These are phyloP conservation scores for Luscinia megarhynchos DNA, from an alignment of 2,797 vertebrate genomes.

Conservation along the genomic window DNA sequence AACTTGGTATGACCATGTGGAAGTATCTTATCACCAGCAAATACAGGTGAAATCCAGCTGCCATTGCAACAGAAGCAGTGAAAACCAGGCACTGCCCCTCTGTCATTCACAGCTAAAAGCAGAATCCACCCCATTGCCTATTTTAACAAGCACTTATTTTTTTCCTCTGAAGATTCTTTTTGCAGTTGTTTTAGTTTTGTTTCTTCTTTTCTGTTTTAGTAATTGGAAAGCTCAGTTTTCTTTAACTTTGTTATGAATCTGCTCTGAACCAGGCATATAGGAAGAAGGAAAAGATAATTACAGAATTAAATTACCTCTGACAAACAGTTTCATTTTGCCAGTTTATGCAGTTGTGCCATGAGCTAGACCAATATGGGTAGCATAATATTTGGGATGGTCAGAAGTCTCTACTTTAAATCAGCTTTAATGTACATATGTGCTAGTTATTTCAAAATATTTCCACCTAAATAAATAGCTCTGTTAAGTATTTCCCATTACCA, in stretches of 20 bases:
- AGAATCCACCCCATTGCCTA: neutral
- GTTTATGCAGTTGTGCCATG: neutral
- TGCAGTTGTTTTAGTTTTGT: neutral
- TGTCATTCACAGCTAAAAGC: neutral
- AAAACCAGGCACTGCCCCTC: neutral
- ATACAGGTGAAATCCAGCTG: neutral
- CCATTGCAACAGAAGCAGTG: neutral
- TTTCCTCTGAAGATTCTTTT: neutral
- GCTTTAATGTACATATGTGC: neutral
- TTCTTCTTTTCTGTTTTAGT: neutral
- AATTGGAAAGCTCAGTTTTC: neutral
- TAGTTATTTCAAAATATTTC: neutral
- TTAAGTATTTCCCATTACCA: neutral
- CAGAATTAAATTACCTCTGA: conserved; percentile 8
- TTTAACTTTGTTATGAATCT: neutral
- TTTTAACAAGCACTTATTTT: neutral
- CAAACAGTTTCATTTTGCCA: neutral
- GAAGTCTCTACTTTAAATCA: neutral
- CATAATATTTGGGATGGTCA: neutral
- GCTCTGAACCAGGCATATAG: neutral
- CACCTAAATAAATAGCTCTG: neutral
- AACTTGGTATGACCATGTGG: neutral
- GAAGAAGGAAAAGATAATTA: conserved; percentile 4
- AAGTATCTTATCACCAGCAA: neutral
- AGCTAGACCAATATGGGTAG: neutral